Base-by-base conservation (phyloP, 2,113 vertebrate species). In the Morone saxatilis region DNA sequence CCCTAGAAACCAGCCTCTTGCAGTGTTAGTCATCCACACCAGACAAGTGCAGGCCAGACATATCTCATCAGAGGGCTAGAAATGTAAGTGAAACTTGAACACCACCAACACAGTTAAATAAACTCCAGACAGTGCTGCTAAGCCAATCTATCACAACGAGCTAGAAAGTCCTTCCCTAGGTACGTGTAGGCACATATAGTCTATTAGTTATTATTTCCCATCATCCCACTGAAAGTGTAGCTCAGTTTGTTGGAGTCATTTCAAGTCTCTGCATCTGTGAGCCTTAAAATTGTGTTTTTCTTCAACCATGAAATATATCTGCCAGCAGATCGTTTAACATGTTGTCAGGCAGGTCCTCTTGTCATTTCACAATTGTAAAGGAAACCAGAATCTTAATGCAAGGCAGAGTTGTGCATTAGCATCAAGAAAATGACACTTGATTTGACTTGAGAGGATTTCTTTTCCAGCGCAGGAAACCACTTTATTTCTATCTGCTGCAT, bases 41-140 rank as follows among this genome's bases (percentile, higher is more conserved):
- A 84, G 80, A 57, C 70, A 36, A 65, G 53, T 36, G 16, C 60
- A 66, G 45, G 73, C 60, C 72, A 71, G 71, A 76, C 57, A 47
- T 6, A 43, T 8, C 16, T 43, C 31, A 13, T 40, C 74, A 71
- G 47, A 72, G 47, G 25, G 74, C 84, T 71, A 78, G 53, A 17
- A 54, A 25, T 12, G 2, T 5, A 65, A 25, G 31, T 51, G 20
- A 71, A 84, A 65, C 20, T 25, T 66, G 31, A 31, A 71, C 36
- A 51, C 7, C 25, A 38, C 20, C 5, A 13, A 31, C 31, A 47
- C 57, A 66, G 56, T 66, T 60, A 43, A 85, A 75, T 62, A 62
- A 80, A 83, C 79, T 60, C 11, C 16, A 70, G n/a, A 62, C 59
- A 78, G 36, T 48, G 57, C 72, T 36, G 22, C 57, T 73, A 17